Conservation (phyloP, 1,140 invertebrate genomes). For the Eumeta japonica region DNA sequence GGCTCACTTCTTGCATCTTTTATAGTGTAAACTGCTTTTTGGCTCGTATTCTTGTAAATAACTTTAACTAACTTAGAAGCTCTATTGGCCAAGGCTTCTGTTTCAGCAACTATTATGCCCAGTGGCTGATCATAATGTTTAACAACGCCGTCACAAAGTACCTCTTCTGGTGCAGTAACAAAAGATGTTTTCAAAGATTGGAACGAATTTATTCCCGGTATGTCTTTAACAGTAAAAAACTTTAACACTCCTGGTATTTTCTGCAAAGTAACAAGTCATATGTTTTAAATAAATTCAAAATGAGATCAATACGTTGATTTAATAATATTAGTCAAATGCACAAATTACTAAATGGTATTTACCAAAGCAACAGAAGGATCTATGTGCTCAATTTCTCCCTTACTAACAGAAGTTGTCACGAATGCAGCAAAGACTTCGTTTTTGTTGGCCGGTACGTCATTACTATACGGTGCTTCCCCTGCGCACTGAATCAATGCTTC, state of each 20-base stretch:
- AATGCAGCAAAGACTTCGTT: conserved; percentile 66
- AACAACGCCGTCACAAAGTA: conserved; percentile 54
- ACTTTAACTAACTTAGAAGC: conserved; percentile 67
- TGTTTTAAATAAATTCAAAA: neutral
- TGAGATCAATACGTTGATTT: no score
- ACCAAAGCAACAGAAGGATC: conserved; percentile 65
- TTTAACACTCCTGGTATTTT: conserved; percentile 68
- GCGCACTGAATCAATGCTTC: conserved; percentile 65
- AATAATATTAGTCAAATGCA: no score
- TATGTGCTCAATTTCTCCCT: conserved; percentile 60
- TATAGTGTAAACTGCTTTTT: conserved; percentile 57
- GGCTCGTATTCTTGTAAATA: conserved; percentile 54
- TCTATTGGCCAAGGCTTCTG: conserved; percentile 59
- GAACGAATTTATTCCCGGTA: conserved; percentile 70
- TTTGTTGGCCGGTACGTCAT: conserved; percentile 60
- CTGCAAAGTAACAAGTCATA: conserved; percentile 32
- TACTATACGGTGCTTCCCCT: conserved; percentile 64
- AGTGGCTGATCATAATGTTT: conserved; percentile 69
- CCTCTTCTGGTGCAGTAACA: conserved; percentile 59
- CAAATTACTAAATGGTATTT: conserved; percentile 17
- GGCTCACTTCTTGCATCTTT: conserved; percentile 59
- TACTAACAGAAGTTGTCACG: conserved; percentile 60
- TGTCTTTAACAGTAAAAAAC: conserved; percentile 73
- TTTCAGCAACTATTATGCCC: conserved; percentile 69
- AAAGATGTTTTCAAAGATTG: conserved; percentile 47